Conservation (phyloP, 1,140 invertebrate genomes). For the Bombus fervidus region DNA sequence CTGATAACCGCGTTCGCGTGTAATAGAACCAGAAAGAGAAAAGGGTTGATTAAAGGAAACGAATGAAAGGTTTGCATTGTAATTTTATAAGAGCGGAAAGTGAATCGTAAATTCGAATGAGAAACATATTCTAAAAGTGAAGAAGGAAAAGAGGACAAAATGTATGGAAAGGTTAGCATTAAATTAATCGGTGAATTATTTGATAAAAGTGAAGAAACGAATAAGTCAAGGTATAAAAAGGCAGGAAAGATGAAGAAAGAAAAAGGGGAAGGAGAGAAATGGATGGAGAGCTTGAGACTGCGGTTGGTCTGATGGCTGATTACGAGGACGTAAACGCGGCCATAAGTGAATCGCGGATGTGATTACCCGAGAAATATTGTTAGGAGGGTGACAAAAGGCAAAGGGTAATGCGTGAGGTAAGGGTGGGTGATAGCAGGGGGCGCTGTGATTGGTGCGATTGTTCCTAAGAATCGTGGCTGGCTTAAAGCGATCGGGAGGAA, state of each 20-base stretch:
- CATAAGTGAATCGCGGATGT: conserved; percentile 35
- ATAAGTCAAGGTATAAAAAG: too few species aligned
- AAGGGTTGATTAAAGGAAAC: background rate
- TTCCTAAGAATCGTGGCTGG: conserved; percentile 11
- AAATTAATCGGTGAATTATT: background rate
- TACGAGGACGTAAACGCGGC: conserved; percentile 21
- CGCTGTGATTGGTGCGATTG: conserved; percentile 38
- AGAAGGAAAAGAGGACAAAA: background rate
- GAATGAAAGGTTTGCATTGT: background rate
- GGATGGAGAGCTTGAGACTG: background rate
- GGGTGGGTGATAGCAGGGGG: conserved; percentile 9
- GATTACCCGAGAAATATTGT: conserved; percentile 39
- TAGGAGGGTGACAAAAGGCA: conserved; percentile 13
- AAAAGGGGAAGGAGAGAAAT: background rate
- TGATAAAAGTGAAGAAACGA: background rate
- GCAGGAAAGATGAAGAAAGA: background rate
- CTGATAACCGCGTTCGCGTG: background rate
- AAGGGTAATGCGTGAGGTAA: background rate
- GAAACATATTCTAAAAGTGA: background rate
- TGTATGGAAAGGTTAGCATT: background rate
- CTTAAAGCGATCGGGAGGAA: conserved; percentile 23
- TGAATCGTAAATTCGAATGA: background rate
- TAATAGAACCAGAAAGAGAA: background rate
- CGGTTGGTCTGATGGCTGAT: conserved; percentile 28
- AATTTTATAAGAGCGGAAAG: background rate